These are phyloP conservation scores for Hydractinia echinata DNA, from an alignment of 30 jellyfish, hydroid and myxozoan genomes.

Conservation along the genomic window DNA sequence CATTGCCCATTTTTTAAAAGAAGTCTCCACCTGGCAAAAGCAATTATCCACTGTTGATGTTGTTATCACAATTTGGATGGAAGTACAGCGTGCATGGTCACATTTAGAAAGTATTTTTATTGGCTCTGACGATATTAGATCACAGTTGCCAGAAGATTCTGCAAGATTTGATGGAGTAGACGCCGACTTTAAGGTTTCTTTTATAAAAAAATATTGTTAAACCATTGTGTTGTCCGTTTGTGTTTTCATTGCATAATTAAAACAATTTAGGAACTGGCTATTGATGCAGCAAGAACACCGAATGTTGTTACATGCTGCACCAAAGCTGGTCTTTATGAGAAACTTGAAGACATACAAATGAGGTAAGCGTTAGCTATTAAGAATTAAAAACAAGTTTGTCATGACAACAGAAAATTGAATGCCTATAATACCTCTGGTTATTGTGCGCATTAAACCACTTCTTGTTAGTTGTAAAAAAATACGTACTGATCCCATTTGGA, in stretches of 20 bases:
- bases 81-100: conserved; percentile 97
- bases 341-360: conserved; percentile 72
- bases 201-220: not conserved
- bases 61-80: conserved; percentile 92
- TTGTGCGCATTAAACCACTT: too few relatives aligned
- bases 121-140: conserved; percentile 94
- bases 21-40: conserved; percentile 95
- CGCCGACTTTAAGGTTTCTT: conserved; percentile 77
- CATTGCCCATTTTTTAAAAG: conserved; percentile 89
- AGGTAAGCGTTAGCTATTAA: conserved; percentile 35
- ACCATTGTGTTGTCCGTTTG: not conserved
- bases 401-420: too few relatives aligned
- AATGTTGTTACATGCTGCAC: conserved; percentile 92
- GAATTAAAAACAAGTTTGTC: too few relatives aligned
- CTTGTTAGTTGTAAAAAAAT: too few relatives aligned
- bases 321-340: conserved; percentile 75
- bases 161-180: conserved; percentile 94
- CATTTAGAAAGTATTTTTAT: conserved; percentile 93
- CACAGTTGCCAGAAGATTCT: conserved; percentile 93
- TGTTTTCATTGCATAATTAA: not conserved
- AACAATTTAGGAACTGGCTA: conserved; percentile 55
- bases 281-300: conserved; percentile 85
- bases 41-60: conserved; percentile 89
- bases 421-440: too few relatives aligned
- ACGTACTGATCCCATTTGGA: too few relatives aligned